Conservation (phyloP, 2,888 invertebrate species). For the Caenorhabditis auriculariae region DNA sequence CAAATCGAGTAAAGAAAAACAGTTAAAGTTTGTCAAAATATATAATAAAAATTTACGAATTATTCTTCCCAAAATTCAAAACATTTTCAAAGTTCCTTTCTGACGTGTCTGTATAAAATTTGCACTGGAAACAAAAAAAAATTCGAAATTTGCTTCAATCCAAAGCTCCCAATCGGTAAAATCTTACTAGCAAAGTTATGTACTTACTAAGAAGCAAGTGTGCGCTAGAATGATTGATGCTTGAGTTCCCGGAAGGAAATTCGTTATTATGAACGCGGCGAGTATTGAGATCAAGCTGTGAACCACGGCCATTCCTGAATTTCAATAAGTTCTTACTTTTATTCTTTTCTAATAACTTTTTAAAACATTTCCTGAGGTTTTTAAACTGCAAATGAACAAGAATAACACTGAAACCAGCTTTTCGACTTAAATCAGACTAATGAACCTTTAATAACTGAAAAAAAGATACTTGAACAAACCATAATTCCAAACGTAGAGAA, state of each 20-base stretch:
- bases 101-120: no score
- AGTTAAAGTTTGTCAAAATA: background rate
- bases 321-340: background rate
- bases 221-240: slow-evolving; percentile 76
- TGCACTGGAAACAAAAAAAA: no score
- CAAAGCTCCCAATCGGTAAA: background rate
- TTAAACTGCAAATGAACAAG: slow-evolving; percentile 1
- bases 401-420: background rate
- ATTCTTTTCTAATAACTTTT: background rate
- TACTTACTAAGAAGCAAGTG: slow-evolving; percentile 76
- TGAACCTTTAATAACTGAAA: no score
- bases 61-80: background rate
- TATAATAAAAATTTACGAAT: background rate
- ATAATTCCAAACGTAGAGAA: slow-evolving; percentile 59
- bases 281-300: slow-evolving; percentile 78
- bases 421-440: background rate
- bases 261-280: slow-evolving; percentile 75
- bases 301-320: slow-evolving; percentile 66
- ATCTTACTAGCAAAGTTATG: background rate
- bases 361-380: background rate
- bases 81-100: background rate
- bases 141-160: no score
- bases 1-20: no score
- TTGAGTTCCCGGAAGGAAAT: slow-evolving; percentile 72
- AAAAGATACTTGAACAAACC: no score